Conservation (phyloP, 2,888 invertebrate genomes). For the Drosophila melanosoma region DNA sequence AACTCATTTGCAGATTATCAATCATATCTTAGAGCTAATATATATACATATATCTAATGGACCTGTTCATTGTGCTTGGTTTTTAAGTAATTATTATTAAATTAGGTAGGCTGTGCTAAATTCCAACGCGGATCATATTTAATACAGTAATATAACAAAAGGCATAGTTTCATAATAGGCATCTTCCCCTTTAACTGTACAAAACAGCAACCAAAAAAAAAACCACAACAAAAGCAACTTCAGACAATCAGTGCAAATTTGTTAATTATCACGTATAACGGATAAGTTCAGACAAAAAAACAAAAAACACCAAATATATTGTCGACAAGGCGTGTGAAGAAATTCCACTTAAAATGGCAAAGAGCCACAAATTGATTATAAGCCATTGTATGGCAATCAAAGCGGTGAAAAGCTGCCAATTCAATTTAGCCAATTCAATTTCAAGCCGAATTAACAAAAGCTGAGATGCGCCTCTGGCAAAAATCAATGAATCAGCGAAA, state of each 20-base stretch:
- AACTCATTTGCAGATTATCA: slow-evolving; percentile 24
- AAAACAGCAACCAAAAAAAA: not conserved
- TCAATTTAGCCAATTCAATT: slow-evolving; percentile 18
- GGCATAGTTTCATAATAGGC: slow-evolving; percentile 29
- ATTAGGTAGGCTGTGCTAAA: slow-evolving; percentile 3
- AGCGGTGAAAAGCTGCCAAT: slow-evolving; percentile 7
- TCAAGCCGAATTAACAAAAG: not conserved
- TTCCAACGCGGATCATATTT: slow-evolving; percentile 21
- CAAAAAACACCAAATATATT: slow-evolving; percentile 3
- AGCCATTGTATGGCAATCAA: slow-evolving; percentile 9
- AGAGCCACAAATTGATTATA: slow-evolving; percentile 23
- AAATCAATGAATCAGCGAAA: not conserved
- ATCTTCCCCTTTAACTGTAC: slow-evolving; percentile 13
- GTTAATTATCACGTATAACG: slow-evolving; percentile 70
- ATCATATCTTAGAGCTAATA: slow-evolving; percentile 4
- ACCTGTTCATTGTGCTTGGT: slow-evolving; percentile 35
- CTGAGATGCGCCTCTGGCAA: not conserved
- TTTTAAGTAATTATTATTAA: slow-evolving; percentile 46
- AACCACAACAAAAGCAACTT: slow-evolving; percentile 6
- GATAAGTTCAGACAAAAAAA: slow-evolving; percentile 25
- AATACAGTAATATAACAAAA: slow-evolving; percentile 36
- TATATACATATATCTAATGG: slow-evolving; percentile 9
- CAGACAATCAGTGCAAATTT: slow-evolving; percentile 54
- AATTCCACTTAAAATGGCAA: slow-evolving; percentile 29
- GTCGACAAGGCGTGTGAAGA: slow-evolving; percentile 36